phyloP scores from a whole-genome alignment of 2,888 invertebrate genomes.

The Microchrysa polita region DNA sequence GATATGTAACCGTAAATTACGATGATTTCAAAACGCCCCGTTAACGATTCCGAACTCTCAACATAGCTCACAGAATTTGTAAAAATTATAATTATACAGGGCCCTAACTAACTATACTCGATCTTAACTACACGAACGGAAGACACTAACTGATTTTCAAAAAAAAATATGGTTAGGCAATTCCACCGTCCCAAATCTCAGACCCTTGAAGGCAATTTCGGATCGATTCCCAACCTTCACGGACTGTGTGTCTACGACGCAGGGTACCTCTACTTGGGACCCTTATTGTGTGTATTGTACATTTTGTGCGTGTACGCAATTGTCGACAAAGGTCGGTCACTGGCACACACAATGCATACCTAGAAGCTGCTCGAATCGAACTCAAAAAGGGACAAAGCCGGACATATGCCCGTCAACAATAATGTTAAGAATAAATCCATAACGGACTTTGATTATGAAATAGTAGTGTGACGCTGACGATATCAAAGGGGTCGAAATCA shows the following conservation, averaged over 20 bases:
- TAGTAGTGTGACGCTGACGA: not conserved
- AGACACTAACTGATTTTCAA: conserved; percentile 25
- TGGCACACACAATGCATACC: not conserved
- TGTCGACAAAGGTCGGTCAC: conserved; percentile 6
- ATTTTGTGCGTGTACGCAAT: not conserved
- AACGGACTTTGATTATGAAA: conserved; percentile 16
- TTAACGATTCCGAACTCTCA: no score
- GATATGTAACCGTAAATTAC: not conserved
- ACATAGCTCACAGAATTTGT: not conserved
- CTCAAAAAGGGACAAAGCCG: conserved; percentile 26
- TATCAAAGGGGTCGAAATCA: conserved; percentile 1
- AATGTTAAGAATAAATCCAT: conserved; percentile 5
- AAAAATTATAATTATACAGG: not conserved
- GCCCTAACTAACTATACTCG: not conserved
- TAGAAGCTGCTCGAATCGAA: no score
- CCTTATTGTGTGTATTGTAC: no score
- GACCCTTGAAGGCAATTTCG: conserved; percentile 1
- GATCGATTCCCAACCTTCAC: not conserved
- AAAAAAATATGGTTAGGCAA: not conserved
- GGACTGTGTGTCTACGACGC: not conserved
- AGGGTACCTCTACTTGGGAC: not conserved
- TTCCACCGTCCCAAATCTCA: not conserved
- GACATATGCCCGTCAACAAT: conserved; percentile 33
- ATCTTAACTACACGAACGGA: conserved; percentile 4
- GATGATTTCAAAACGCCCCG: not conserved